Base-by-base conservation (phyloP, 2,113 vertebrate genomes). In the Cryptomyrus ogoouensis region DNA sequence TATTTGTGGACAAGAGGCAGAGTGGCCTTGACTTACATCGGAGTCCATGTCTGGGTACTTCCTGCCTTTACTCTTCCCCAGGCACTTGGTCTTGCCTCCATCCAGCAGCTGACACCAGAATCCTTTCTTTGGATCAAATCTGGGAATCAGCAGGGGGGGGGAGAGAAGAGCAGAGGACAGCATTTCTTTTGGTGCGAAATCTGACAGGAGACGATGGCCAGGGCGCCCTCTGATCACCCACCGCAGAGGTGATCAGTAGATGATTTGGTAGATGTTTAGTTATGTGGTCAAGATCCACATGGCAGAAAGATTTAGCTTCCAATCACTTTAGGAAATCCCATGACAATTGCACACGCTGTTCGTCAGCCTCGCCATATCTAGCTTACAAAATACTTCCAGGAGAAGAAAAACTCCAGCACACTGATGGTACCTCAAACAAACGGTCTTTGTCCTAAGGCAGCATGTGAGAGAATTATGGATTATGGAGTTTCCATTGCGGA, bases 51-150 rank as follows among this genome's bases (percentile, higher is more conserved):
- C 97, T 0, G 97, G 97, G 90, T 98, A 98, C 90, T 96, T 97
- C 91, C 97, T 96, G 70, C 97, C 97, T 93, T 98, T 98, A 92
- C 97, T 98, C 92, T 97, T 98, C 42, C 97, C 97, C 93, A 98
- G 94, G 94, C 97, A 98, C 94, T 97, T 98, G 0, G 96, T 97
- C 92, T 97, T 98, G n/a, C 97, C 97, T 93, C 97, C 97, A 49
- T 98, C 97, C 24, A 97, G 93, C 92, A 97, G 95, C 91, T 97
- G 97, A 93, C 97, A 98, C 97, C 97, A 98, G 94, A 98, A 98
- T 91, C 97, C 97, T 92, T 98, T 98, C 94, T 98, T 97, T 49
- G 97, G 96, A 93, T 98, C 97, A 92, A 97, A 98, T 93, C 97
- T 98, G 94, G 0, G 0, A 70, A 88, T 62, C 31, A 12, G 27